Conservation (phyloP, 2,797 vertebrate genomes). For the Streptopelia turtur region DNA sequence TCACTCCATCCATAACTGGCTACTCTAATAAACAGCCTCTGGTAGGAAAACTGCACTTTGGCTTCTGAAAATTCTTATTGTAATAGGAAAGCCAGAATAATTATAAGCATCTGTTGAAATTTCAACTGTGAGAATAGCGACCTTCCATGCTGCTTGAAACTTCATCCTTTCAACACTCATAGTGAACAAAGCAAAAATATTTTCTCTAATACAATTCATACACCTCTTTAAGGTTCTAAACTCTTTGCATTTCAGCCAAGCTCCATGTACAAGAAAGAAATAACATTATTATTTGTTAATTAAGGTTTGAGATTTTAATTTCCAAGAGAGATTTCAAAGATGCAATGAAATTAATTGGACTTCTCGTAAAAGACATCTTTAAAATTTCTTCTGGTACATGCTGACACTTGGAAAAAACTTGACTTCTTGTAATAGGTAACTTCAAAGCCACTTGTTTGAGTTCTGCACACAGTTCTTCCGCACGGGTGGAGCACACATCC, state of each 20-base stretch:
- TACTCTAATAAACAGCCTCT: not conserved
- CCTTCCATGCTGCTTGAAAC: not conserved
- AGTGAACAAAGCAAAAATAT: not conserved
- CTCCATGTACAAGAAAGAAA: not conserved
- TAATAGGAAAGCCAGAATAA: not conserved
- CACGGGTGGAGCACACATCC: constrained; percentile 28
- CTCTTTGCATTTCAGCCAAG: not conserved
- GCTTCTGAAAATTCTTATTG: not conserved
- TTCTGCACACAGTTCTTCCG: not conserved
- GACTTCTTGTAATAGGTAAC: not conserved
- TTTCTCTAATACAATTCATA: not conserved
- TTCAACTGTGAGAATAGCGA: not conserved
- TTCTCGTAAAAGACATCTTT: not conserved
- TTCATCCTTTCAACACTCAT: not conserved
- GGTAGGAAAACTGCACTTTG: not conserved
- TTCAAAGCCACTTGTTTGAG: constrained; percentile 4
- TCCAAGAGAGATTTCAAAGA: constrained; percentile 8
- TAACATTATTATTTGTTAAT: not conserved
- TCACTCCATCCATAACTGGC: not conserved
- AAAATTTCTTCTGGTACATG: not conserved
- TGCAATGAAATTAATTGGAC: not conserved
- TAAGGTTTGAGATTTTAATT: not conserved
- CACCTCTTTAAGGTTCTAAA: not conserved
- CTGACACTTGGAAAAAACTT: not conserved
- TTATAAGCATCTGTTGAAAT: not conserved